phyloP scores from a whole-genome alignment of 2,888 invertebrate species.

The Incurvaria masculella region DNA sequence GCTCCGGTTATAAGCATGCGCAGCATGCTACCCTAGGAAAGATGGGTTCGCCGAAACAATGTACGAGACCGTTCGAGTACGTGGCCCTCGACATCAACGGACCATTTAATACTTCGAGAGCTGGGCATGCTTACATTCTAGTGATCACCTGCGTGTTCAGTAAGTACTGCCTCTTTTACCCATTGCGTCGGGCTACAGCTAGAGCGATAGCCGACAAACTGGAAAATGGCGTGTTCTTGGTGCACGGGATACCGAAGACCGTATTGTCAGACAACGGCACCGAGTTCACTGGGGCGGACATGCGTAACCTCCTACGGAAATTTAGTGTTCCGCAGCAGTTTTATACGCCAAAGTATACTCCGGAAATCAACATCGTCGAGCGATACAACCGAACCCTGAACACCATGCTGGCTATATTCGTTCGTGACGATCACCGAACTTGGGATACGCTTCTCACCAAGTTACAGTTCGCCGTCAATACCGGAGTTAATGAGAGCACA shows the following conservation, averaged over 20 bases:
- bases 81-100: constrained; percentile 15
- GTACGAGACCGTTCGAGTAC: constrained; percentile 17
- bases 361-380: no score
- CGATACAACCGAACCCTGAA: no score
- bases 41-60: constrained; percentile 18
- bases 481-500: no score
- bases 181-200: background rate
- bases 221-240: background rate
- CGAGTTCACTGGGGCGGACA: constrained; percentile 5
- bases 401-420: no score
- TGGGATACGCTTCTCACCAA: no score
- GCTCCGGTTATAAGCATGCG: constrained; percentile 10
- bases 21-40: constrained; percentile 12
- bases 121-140: background rate
- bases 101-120: background rate
- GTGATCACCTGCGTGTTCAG: background rate
- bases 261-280: constrained; percentile 8
- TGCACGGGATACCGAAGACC: background rate
- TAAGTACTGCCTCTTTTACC: background rate
- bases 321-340: constrained; percentile 9
- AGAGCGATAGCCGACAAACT: background rate
- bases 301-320: constrained; percentile 5
- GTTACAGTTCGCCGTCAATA: no score
- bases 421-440: no score
- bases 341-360: no score